Evolutionary conservation across 2,888 invertebrate genomes (phyloP).

Genomic region (Andrena hattorfiana): DNA sequence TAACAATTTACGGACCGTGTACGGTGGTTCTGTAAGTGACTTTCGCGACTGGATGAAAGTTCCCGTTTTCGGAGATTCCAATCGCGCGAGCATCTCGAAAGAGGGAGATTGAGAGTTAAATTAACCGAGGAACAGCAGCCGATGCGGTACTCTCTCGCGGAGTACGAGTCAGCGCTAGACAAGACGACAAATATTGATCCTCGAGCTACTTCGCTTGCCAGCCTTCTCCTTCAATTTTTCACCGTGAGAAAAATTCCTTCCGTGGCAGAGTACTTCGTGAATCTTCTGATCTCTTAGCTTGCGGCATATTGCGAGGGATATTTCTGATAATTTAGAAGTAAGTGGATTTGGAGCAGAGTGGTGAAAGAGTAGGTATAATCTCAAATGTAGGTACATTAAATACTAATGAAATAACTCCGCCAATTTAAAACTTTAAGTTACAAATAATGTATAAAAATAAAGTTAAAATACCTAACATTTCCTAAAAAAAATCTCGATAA

Average conservation of each 20-base stretch:
- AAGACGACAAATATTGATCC: conserved; percentile 55
- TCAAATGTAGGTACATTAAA: too few relatives aligned
- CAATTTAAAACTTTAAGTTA: too few relatives aligned
- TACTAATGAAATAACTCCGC: too few relatives aligned
- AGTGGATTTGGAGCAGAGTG: too few relatives aligned
- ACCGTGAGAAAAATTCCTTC: background rate
- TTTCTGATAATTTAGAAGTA: background rate
- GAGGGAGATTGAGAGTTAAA: conserved; percentile 17
- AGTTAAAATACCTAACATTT: too few relatives aligned
- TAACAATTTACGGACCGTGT: background rate
- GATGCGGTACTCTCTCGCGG: conserved; percentile 27
- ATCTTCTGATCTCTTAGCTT: background rate
- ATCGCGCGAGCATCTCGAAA: background rate
- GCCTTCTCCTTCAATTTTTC: background rate
- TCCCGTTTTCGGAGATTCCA: background rate
- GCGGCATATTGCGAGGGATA: background rate
- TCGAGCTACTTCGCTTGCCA: conserved; percentile 9
- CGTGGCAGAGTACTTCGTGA: background rate
- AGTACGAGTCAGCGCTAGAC: conserved; percentile 45
- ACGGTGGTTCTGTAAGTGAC: background rate
- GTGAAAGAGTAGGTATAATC: too few relatives aligned
- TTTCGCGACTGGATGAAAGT: conserved; percentile 19
- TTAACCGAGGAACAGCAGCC: conserved; percentile 5
- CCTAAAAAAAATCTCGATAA: too few relatives aligned
- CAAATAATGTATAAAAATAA: too few relatives aligned